Percentiles rank a stretch among this genome's conserved stretches.
phyloP scores from a whole-genome alignment of 2,888 invertebrate genomes.

The Latrodectus hesperus region DNA sequence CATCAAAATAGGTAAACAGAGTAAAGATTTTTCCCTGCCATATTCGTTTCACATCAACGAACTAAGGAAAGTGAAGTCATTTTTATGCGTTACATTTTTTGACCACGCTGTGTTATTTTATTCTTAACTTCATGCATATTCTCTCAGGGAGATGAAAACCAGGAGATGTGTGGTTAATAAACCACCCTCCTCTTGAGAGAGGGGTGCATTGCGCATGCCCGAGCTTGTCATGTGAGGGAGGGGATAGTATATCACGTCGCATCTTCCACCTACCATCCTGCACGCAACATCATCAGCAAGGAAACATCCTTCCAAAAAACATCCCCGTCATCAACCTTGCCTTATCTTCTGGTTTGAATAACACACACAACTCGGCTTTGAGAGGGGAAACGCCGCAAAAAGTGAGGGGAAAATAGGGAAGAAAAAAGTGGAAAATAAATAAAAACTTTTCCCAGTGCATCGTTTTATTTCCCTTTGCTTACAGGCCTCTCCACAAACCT shows the following conservation, averaged over 20 bases:
- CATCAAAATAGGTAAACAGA: too few relatives aligned
- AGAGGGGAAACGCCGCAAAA: not conserved
- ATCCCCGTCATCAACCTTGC: slow-evolving; percentile 44
- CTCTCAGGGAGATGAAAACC: slow-evolving; percentile 22
- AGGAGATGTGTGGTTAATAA: slow-evolving; percentile 60
- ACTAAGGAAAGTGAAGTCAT: too few relatives aligned
- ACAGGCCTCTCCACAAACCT: slow-evolving; percentile 30
- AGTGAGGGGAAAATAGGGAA: not conserved
- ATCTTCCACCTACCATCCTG: slow-evolving; percentile 1
- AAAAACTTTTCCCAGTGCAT: slow-evolving; percentile 5
- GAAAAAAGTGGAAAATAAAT: slow-evolving; percentile 3
- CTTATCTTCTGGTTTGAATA: slow-evolving; percentile 38
- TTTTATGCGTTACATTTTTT: too few relatives aligned
- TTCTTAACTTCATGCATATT: too few relatives aligned
- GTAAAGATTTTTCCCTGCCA: too few relatives aligned
- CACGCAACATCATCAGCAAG: slow-evolving; percentile 12
- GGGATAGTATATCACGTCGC: slow-evolving; percentile 41
- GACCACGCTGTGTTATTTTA: too few relatives aligned
- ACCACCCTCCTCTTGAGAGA: slow-evolving; percentile 6
- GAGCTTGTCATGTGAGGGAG: slow-evolving; percentile 18
- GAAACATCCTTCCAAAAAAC: slow-evolving; percentile 49
- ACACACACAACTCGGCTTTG: slow-evolving; percentile 21
- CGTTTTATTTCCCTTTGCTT: slow-evolving; percentile 32
- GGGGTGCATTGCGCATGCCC: slow-evolving; percentile 10
- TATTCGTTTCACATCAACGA: too few relatives aligned